Conservation (phyloP, 2,888 invertebrate genomes). For the Patella pellucida region DNA sequence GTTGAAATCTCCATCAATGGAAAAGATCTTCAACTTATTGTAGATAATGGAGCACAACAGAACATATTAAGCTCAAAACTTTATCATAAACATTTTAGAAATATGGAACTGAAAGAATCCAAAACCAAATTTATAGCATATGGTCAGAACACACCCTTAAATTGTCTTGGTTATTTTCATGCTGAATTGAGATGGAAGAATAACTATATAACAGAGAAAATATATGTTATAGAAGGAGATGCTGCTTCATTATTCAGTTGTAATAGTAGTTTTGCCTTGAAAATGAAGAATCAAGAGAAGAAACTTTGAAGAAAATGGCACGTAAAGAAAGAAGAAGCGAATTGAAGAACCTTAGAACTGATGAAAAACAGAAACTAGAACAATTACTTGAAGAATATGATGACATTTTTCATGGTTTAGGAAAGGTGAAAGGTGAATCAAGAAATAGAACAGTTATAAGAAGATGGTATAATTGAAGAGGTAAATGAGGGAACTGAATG, state of each 20-base stretch:
- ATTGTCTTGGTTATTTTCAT: neutral
- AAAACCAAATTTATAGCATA: neutral
- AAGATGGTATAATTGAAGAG: too few relatives aligned
- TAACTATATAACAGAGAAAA: neutral
- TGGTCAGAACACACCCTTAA: neutral
- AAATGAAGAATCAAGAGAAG: too few relatives aligned
- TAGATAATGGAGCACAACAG: neutral
- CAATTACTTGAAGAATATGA: too few relatives aligned
- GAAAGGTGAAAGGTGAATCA: too few relatives aligned
- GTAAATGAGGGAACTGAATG: too few relatives aligned
- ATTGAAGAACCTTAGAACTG: too few relatives aligned
- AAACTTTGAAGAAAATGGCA: too few relatives aligned
- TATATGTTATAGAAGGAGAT: slow-evolving; percentile 5
- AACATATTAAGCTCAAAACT: neutral
- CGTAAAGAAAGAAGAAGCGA: too few relatives aligned
- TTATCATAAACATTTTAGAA: neutral
- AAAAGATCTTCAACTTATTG: neutral
- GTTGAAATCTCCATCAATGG: neutral
- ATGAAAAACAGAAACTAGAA: too few relatives aligned
- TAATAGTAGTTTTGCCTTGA: neutral
- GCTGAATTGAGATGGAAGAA: slow-evolving; percentile 4
- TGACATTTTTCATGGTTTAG: too few relatives aligned
- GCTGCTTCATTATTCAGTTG: neutral
- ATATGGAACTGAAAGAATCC: neutral
- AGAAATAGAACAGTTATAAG: too few relatives aligned